Evolutionary conservation across 2,888 invertebrate genomes (phyloP).

Genomic region (Cerceris ruficornis): DNA sequence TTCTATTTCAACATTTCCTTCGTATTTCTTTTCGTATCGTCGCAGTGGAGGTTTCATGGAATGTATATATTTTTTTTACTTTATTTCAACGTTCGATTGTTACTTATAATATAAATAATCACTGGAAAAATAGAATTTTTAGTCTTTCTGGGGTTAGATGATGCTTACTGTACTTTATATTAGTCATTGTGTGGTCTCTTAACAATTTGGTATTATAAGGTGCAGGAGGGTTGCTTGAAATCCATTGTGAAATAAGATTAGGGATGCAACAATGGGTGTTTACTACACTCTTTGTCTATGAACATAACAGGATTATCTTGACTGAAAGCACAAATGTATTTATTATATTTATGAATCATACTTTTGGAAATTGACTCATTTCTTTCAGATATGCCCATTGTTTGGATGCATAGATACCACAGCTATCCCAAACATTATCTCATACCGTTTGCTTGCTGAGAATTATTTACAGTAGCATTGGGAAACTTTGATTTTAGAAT

Average conservation of each 20-base stretch:
- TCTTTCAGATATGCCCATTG: background rate
- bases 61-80: too few species aligned
- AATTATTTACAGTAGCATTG: background rate
- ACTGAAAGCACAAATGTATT: slow-evolving; percentile 8
- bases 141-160: too few species aligned
- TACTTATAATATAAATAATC: background rate
- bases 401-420: background rate
- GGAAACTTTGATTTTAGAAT: too few species aligned
- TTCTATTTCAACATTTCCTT: too few species aligned
- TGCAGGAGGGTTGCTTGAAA: slow-evolving; percentile 8
- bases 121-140: too few species aligned
- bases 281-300: slow-evolving; percentile 15
- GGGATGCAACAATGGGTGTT: slow-evolving; percentile 30
- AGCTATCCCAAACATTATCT: background rate
- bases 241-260: slow-evolving; percentile 32
- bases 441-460: background rate
- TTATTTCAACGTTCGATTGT: background rate
- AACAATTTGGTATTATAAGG: background rate
- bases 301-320: slow-evolving; percentile 15
- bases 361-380: slow-evolving; percentile 15
- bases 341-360: slow-evolving; percentile 25
- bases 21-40: too few species aligned
- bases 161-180: too few species aligned
- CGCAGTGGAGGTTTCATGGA: too few species aligned
- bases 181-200: too few species aligned